phyloP scores from a whole-genome alignment of 2,888 invertebrate genomes.

The Drosophila prolongata region DNA sequence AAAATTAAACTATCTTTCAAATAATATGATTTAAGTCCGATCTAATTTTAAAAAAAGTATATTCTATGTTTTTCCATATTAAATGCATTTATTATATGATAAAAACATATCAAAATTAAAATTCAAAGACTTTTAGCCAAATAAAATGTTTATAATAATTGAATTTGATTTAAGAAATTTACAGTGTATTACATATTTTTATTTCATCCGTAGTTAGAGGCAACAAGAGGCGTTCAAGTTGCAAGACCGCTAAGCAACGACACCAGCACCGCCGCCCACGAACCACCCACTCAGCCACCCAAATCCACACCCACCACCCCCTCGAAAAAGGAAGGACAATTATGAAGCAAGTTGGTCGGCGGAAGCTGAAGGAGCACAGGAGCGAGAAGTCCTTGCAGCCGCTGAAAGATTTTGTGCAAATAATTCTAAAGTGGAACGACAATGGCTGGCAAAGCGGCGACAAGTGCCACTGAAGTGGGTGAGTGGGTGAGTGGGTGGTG shows the following conservation, averaged over 20 bases:
- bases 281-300: slow-evolving; percentile 10
- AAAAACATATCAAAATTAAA: too few species aligned
- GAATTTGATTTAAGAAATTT: neutral
- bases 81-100: too few species aligned
- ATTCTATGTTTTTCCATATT: too few species aligned
- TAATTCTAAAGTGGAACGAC: slow-evolving; percentile 71
- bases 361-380: slow-evolving; percentile 21
- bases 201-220: slow-evolving; percentile 25
- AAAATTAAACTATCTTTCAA: neutral
- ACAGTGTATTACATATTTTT: neutral
- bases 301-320: slow-evolving; percentile 8
- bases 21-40: too few species aligned
- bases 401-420: slow-evolving; percentile 75
- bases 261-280: slow-evolving; percentile 41
- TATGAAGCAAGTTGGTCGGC: slow-evolving; percentile 34
- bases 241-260: slow-evolving; percentile 48
- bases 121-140: too few species aligned
- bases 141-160: too few species aligned
- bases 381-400: slow-evolving; percentile 39
- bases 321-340: slow-evolving; percentile 25
- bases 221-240: slow-evolving; percentile 49
- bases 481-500: slow-evolving; percentile 4
- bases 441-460: slow-evolving; percentile 46
- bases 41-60: too few species aligned
- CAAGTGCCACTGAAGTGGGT: slow-evolving; percentile 11